Evolutionary conservation across 2,113 vertebrate species (phyloP).

Genomic region (Conger conger): DNA sequence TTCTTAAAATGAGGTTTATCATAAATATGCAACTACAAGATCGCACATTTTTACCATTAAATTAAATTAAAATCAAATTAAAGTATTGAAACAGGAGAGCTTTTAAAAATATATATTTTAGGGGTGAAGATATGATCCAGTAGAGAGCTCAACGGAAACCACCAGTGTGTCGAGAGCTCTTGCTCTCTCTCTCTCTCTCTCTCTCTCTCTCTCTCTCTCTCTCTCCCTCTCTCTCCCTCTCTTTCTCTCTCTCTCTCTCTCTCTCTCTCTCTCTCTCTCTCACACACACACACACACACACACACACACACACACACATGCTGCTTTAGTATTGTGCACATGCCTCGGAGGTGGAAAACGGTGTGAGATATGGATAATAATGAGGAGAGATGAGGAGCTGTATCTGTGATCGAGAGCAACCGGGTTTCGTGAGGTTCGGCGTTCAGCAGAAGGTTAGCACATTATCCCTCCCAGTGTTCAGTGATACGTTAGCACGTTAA

Average conservation of each 20-base stretch:
- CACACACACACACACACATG: neutral
- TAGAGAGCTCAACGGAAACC: neutral
- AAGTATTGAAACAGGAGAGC: neutral
- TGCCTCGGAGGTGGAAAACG: conserved; percentile 7
- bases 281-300: neutral
- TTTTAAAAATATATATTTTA: neutral
- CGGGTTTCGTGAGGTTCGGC: neutral
- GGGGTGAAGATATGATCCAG: conserved; percentile 11
- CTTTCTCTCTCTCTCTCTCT: conserved; percentile 19
- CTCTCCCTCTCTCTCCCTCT: conserved; percentile 22
- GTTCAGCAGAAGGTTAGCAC: neutral
- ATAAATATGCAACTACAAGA: neutral
- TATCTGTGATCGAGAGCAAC: neutral
- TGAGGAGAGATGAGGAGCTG: neutral
- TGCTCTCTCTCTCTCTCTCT: neutral
- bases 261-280: conserved; percentile 4
- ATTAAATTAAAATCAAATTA: neutral
- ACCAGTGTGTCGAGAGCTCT: no score
- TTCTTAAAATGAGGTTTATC: no score
- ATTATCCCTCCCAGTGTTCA: neutral
- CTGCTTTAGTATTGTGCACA: conserved; percentile 27
- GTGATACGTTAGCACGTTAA: neutral
- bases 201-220: conserved; percentile 4
- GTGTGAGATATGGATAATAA: conserved; percentile 18
- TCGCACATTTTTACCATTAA: neutral